Conservation (phyloP, 2,888 invertebrate species). For the Villa cingulata region DNA sequence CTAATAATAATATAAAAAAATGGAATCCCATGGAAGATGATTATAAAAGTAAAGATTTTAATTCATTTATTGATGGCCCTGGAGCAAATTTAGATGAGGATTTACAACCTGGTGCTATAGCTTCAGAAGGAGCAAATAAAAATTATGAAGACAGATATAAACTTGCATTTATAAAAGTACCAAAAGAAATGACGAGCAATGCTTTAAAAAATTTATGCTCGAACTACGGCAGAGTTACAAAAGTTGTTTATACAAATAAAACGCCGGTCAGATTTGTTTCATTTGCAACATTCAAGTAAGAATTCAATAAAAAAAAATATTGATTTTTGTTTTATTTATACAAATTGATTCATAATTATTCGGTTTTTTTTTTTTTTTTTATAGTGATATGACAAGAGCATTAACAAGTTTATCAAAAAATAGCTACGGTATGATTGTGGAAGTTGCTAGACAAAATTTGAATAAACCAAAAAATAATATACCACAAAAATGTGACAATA, state of each 20-base stretch:
- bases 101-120: conserved; percentile 9
- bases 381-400: conserved; percentile 10
- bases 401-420: conserved; percentile 5
- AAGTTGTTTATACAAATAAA: neutral
- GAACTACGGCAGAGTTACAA: conserved; percentile 4
- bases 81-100: conserved; percentile 8
- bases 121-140: neutral
- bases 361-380: neutral
- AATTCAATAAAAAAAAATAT: neutral
- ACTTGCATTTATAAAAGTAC: conserved; percentile 7
- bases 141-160: neutral
- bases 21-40: conserved; percentile 12
- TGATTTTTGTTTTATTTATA: neutral
- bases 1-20: too few species aligned
- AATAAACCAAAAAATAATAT: neutral
- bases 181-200: conserved; percentile 5
- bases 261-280: conserved; percentile 2
- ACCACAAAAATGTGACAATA: neutral
- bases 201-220: conserved; percentile 7
- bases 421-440: conserved; percentile 2
- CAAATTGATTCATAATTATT: too few species aligned
- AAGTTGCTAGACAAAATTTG: conserved; percentile 3
- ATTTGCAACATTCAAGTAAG: conserved; percentile 9
- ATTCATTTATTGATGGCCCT: conserved; percentile 9
- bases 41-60: conserved; percentile 8